Evolutionary conservation across 2,888 invertebrate genomes (phyloP), one percentile per base, ranked within the genome.

Genomic region (Coelopa pilipes): DNA sequence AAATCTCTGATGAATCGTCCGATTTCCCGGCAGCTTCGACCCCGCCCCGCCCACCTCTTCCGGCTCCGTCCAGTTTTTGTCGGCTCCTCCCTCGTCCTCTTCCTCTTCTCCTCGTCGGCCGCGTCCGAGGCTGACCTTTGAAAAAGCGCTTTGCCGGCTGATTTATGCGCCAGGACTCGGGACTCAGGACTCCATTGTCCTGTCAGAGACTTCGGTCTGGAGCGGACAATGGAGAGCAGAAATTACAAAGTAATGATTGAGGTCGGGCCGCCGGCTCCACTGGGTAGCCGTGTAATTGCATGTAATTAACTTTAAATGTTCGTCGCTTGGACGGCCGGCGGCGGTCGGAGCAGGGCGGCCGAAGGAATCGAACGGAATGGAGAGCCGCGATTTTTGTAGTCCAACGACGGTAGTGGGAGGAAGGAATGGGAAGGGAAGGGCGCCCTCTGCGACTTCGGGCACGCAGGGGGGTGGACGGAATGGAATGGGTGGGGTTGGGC

Each of bases 281-380:
- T 66, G 45, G 63, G 66, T 70, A 49, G 66, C 66, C 72, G 55
- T 70, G 69, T 75, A 77, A 74, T 72, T 73, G 71, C 69, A 47
- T 57, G 69, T 74, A 77, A 75, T 77, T 77, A 75, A 73, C 74
- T 75, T 75, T 75, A 72, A 75, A 75, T 70, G 73, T 24, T 60
- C 17, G 12, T 70, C 65, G 63, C 72, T 66, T 65, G 70, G 73
- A 75, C 70, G 47, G 65, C 45, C 50, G 70, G 55, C 24, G 69
- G 65, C 45, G 53, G 70, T 53, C 24, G 69, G 17, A 59, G 46
- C 19, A 46, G 12, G 34, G n/a, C 11, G 17, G 55, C 10, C 34
- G 47, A 46, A 34, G 34, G 11, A 12, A 24, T 13, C 4, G 12
- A 24, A 46, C 11, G 34, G 69, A 68, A 63, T 49, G 15, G 53